These are phyloP conservation scores for Mallotus villosus DNA, from an alignment of 2,797 vertebrate genomes.

Conservation along the genomic window DNA sequence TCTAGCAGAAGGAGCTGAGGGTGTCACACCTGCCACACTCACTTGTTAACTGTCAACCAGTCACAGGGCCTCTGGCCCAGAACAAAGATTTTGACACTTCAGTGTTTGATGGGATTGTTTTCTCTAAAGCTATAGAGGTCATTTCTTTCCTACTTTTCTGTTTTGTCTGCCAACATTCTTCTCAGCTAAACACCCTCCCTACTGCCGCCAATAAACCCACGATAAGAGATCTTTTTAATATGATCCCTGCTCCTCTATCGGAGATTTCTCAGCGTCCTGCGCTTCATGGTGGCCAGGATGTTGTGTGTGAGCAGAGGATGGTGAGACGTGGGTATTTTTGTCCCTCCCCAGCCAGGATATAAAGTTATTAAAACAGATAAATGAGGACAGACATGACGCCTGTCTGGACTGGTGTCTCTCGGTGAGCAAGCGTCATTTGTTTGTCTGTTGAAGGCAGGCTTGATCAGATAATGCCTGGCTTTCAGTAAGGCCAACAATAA, in stretches of 20 bases:
- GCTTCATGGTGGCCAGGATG: slow-evolving; percentile 38
- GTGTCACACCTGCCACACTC: not conserved
- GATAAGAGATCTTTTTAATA: slow-evolving; percentile 23
- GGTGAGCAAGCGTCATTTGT: slow-evolving; percentile 44
- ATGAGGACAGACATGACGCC: slow-evolving; percentile 45
- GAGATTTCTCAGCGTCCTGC: not conserved
- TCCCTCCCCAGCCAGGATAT: slow-evolving; percentile 38
- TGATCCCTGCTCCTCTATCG: not conserved
- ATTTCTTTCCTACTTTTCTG: not conserved
- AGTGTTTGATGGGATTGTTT: not conserved
- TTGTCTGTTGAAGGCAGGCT: slow-evolving; percentile 45
- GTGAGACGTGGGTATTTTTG: slow-evolving; percentile 33
- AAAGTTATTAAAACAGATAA: slow-evolving; percentile 64
- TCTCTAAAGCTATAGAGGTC: not conserved
- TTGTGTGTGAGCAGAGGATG: slow-evolving; percentile 34
- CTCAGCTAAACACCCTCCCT: not conserved
- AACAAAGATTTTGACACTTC: not conserved
- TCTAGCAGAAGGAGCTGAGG: not conserved
- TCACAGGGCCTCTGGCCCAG: not conserved
- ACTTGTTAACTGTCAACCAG: not conserved
- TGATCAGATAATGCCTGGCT: slow-evolving; percentile 55
- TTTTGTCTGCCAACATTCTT: not conserved
- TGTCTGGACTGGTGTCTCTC: slow-evolving; percentile 30
- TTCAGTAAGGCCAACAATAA: slow-evolving; percentile 42
- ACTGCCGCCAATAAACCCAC: not conserved